These are phyloP conservation scores for Chironomus riparius DNA, from an alignment of 2,888 invertebrate species.

Conservation along the genomic window DNA sequence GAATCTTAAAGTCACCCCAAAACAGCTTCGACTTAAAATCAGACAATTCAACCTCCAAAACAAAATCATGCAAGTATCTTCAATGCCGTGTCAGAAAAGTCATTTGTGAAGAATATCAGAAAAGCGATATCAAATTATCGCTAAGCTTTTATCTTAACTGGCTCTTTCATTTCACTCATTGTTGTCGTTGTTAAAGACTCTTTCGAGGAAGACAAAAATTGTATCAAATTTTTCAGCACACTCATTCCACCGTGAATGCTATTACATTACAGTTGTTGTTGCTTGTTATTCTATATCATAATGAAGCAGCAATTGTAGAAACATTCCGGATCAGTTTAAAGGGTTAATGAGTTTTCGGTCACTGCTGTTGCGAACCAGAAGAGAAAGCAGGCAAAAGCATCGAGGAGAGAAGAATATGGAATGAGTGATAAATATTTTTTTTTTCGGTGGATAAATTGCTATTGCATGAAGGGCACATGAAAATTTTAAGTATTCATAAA, in stretches of 20 bases:
- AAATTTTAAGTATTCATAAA: conserved; percentile 19
- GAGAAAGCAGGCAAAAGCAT: too few relatives aligned
- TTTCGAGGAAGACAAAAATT: not conserved
- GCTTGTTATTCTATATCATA: not conserved
- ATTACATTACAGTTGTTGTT: not conserved
- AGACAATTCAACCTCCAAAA: too few relatives aligned
- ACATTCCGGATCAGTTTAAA: not conserved
- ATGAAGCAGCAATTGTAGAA: not conserved
- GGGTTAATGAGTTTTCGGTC: conserved; percentile 22
- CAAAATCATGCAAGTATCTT: not conserved
- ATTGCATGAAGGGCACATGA: too few relatives aligned
- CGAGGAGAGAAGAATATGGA: not conserved
- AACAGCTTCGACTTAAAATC: too few relatives aligned
- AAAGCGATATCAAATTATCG: conserved; percentile 14
- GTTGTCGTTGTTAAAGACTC: not conserved
- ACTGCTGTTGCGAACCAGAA: not conserved
- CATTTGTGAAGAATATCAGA: conserved; percentile 5
- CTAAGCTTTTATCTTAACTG: conserved; percentile 4
- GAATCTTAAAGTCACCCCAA: too few relatives aligned
- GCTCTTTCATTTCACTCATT: not conserved
- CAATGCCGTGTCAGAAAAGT: conserved; percentile 13
- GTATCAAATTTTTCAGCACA: not conserved
- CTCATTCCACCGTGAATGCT: not conserved
- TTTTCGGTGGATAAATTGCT: not conserved
- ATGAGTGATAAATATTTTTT: not conserved